Evolutionary conservation across 1,140 invertebrate genomes (phyloP).

Genomic region (Tetramorium alpestre): DNA sequence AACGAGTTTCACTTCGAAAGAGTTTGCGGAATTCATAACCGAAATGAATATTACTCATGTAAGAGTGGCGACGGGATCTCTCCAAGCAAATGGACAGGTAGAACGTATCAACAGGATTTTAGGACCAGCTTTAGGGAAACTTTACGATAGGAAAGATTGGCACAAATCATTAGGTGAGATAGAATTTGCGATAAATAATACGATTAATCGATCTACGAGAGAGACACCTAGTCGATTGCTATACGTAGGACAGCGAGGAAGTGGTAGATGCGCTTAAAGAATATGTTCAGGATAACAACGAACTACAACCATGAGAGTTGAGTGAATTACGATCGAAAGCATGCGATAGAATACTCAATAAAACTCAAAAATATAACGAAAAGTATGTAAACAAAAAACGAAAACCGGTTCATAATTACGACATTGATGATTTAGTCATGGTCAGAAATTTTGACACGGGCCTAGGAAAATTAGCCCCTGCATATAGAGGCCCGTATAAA

Average conservation of each 20-base stretch:
- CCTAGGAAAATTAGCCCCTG: too few relatives aligned
- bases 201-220: neutral
- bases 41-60: neutral
- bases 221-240: neutral
- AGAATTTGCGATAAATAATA: neutral
- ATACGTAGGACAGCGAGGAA: neutral
- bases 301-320: too few relatives aligned
- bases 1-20: neutral
- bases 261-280: neutral
- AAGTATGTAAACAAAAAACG: too few relatives aligned
- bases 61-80: neutral
- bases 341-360: too few relatives aligned
- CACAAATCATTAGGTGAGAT: neutral
- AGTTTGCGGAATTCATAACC: neutral
- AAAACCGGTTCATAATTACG: too few relatives aligned
- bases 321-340: too few relatives aligned
- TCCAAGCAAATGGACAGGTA: neutral
- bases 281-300: neutral
- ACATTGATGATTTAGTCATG: too few relatives aligned
- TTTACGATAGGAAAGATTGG: neutral
- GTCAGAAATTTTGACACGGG: too few relatives aligned
- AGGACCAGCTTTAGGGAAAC: neutral
- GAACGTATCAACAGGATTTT: neutral
- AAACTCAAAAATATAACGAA: too few relatives aligned
- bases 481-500: too few relatives aligned